Conservation (phyloP, 2,888 invertebrate genomes). For the Lochmaea crataegi region DNA sequence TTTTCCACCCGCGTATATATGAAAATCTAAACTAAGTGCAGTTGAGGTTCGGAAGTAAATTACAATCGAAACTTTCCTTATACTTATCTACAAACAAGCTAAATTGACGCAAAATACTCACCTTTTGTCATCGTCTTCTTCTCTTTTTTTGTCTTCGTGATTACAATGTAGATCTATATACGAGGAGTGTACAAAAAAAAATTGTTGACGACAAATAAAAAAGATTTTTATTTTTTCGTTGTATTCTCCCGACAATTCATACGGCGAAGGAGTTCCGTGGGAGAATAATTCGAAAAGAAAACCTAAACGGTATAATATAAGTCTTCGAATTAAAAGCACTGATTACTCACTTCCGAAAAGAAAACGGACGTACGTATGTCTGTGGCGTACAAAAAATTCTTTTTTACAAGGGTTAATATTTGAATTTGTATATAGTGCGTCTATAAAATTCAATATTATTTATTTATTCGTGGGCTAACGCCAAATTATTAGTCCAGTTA, state of each 20-base stretch:
- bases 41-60: slow-evolving; percentile 23
- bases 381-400: not conserved
- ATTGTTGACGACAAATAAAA: not conserved
- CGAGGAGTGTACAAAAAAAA: not conserved
- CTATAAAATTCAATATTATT: too few species aligned
- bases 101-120: slow-evolving; percentile 4
- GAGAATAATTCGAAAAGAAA: slow-evolving; percentile 36
- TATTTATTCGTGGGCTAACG: too few species aligned
- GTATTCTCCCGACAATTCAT: not conserved
- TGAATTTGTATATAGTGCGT: too few species aligned
- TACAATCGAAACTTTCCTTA: slow-evolving; percentile 22
- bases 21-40: slow-evolving; percentile 30
- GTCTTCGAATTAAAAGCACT: slow-evolving; percentile 42
- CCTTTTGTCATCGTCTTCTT: slow-evolving; percentile 13
- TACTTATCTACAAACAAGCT: slow-evolving; percentile 11
- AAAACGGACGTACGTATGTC: not conserved
- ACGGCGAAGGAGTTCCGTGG: slow-evolving; percentile 25
- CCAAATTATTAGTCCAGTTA: too few species aligned
- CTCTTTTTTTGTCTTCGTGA: slow-evolving; percentile 6
- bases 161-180: slow-evolving; percentile 15
- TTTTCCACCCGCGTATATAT: slow-evolving; percentile 10
- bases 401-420: not conserved
- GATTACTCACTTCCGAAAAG: slow-evolving; percentile 53
- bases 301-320: slow-evolving; percentile 39
- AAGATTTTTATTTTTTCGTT: not conserved